These are phyloP conservation scores for Morus bassanus DNA, from an alignment of 2,797 vertebrate genomes.

Conservation along the genomic window DNA sequence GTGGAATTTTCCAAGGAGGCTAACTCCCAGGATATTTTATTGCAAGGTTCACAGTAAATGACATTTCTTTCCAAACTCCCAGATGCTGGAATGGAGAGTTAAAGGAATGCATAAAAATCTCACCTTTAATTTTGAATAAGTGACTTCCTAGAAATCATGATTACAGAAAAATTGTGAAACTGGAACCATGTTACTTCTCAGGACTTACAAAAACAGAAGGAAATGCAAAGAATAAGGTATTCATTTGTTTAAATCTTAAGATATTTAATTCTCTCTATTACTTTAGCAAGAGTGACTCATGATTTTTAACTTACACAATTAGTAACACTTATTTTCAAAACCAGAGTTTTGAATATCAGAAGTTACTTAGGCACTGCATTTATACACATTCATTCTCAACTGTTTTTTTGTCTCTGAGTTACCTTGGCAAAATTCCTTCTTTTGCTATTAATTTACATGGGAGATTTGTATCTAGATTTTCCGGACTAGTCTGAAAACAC, in stretches of 20 bases:
- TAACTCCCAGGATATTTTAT: not conserved
- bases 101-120: not conserved
- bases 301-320: not conserved
- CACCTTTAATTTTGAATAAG: not conserved
- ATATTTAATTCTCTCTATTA: not conserved
- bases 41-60: not conserved
- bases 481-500: not conserved
- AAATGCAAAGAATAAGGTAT: not conserved
- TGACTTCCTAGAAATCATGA: not conserved
- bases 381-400: not conserved
- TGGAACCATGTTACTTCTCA: not conserved
- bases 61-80: not conserved
- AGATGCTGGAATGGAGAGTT: not conserved
- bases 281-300: not conserved
- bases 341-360: not conserved
- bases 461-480: not conserved
- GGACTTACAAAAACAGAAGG: not conserved
- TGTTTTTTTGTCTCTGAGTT: not conserved
- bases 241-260: not conserved
- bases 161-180: not conserved
- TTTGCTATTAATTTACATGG: constrained; percentile 16
- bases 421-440: not conserved
- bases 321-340: constrained; percentile 12
- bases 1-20: not conserved
- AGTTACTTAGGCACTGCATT: not conserved